Evolutionary conservation across 2,888 invertebrate genomes (phyloP).

Genomic region (Chouioia cunea): DNA sequence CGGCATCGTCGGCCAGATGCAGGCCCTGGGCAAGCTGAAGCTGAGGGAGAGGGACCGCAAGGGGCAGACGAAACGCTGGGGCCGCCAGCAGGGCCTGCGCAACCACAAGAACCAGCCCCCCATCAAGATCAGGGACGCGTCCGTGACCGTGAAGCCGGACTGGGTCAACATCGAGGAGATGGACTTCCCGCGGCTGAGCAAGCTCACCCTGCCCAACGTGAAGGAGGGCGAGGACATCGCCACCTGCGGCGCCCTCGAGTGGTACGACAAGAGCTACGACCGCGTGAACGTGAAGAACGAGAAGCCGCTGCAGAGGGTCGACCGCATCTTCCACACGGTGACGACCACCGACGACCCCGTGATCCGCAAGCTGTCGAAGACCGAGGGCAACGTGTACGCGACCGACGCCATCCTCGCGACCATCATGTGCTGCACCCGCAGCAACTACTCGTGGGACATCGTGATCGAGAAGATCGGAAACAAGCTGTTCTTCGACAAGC

Average conservation of each 20-base stretch:
- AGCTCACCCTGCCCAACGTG: constrained; percentile 91
- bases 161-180: constrained; percentile 98
- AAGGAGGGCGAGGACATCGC: constrained; percentile 86
- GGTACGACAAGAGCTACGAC: constrained; percentile 96
- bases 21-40: constrained; percentile 85
- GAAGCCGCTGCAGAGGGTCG: constrained; percentile 90
- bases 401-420: constrained; percentile 98
- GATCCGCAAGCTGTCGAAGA: constrained; percentile 92
- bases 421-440: constrained; percentile 98
- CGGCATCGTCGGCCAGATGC: constrained; percentile 81
- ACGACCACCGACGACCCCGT: constrained; percentile 98
- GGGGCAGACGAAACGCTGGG: constrained; percentile 86
- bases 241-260: constrained; percentile 94
- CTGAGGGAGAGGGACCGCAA: constrained; percentile 82
- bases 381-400: constrained; percentile 95
- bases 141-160: constrained; percentile 94
- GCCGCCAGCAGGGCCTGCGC: constrained; percentile 76
- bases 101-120: constrained; percentile 78
- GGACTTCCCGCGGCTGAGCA: constrained; percentile 96
- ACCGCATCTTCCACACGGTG: constrained; percentile 96
- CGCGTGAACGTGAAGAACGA: constrained; percentile 97
- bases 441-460: constrained; percentile 99
- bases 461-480: constrained; percentile 95
- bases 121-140: constrained; percentile 95
- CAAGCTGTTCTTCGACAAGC: constrained; percentile 96